These are phyloP conservation scores for Orthonyx spaldingii DNA, from an alignment of 2,113 vertebrate genomes.

Conservation along the genomic window DNA sequence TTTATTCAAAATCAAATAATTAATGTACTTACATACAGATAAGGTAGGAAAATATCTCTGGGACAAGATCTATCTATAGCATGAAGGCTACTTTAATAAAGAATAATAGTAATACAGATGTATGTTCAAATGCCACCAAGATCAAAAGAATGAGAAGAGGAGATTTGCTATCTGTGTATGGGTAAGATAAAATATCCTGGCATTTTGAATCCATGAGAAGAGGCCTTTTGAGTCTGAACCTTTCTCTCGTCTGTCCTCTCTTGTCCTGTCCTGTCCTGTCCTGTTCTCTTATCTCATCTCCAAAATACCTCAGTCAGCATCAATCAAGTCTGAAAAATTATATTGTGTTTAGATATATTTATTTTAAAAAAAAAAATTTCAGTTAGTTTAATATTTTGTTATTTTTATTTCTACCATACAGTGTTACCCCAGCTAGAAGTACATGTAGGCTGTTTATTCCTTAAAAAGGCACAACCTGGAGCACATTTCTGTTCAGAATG, in stretches of 20 bases:
- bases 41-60: not conserved
- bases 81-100: not conserved
- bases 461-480: not conserved
- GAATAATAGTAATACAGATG: not conserved
- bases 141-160: not conserved
- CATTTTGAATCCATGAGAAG: not conserved
- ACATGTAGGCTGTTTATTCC: not conserved
- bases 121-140: not conserved
- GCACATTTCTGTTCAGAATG: not conserved
- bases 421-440: not conserved
- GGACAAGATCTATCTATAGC: not conserved
- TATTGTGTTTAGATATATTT: not conserved
- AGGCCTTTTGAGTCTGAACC: accelerated
- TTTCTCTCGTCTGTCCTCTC: not conserved
- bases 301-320: not conserved
- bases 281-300: not conserved
- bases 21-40: not conserved
- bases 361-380: not conserved
- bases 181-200: not conserved
- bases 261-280: not conserved
- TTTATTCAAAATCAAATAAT: not conserved
- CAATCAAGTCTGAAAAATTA: not conserved
- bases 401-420: not conserved
- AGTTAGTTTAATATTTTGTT: not conserved
- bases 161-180: not conserved